Evolutionary conservation across 2,113 vertebrate species (phyloP), one percentile per base, ranked within the genome.

Genomic region (Cyanocitta stelleri): DNA sequence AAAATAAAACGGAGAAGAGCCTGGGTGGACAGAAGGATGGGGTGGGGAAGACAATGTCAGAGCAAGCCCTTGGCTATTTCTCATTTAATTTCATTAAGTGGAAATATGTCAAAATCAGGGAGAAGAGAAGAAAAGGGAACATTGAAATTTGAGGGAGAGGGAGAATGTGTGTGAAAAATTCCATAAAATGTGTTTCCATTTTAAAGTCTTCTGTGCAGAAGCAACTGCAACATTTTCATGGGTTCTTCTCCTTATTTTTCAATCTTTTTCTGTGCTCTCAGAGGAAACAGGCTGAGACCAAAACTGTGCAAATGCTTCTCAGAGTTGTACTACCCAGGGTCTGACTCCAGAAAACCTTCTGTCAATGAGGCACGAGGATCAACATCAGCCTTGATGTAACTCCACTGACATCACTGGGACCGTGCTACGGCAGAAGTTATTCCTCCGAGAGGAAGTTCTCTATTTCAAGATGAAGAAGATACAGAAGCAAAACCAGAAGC

Each of bases 1-100:
- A 69, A 85, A 67, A 22, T 10, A 51, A 86, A 64, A 49, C 39
- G 59, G 59, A 80, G 83, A 93, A 90, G 88, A 76, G 29, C 23
- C 46, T 93, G 85, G 78, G 77, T 93, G 85, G 67, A 96, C 24
- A 44, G 78, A 91, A 48, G 76, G 72, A 93, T 82, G 51, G 85
- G 93, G 82, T 73, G 92, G 78, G 37, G 91, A 95, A 63, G 75
- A 94, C 96, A 97, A 96, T 96, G 94, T 96, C 95, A 96, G 85
- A 93, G 88, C 61, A 96, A 93, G 93, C 95, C 95, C 77, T 84
- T 92, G 88, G 95, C 93, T 97, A 90, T 95, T 97, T 91, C 85
- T 94, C 68, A 63, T 95, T 97, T 95, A 49, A 61, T 85, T 96
- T 95, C 78, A 71, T 63, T 92, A 61, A 37, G 59, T 88, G 79